Evolutionary conservation across 2,797 vertebrate genomes (phyloP).

Genomic region (Denticeps clupeoides): DNA sequence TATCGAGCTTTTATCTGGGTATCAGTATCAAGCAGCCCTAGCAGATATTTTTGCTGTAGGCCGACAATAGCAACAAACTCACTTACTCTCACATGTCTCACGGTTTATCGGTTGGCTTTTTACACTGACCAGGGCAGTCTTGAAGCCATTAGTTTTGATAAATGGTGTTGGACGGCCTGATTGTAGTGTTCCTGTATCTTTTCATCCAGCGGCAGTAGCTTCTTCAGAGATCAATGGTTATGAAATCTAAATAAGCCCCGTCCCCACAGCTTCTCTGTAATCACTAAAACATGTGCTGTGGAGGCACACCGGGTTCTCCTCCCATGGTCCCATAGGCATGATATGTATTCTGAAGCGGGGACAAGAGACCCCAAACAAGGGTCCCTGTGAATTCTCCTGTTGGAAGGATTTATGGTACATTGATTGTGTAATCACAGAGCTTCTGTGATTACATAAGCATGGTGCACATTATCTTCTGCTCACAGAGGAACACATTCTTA

Average conservation of each 20-base stretch:
- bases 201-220: conserved; percentile 39
- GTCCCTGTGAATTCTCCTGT: conserved; percentile 7
- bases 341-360: conserved; percentile 29
- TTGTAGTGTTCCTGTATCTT: conserved; percentile 30
- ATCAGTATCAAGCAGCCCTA: too few species aligned
- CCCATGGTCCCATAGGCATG: conserved; percentile 26
- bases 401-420: not conserved
- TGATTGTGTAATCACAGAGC: conserved; percentile 1
- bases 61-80: too few species aligned
- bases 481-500: too few species aligned
- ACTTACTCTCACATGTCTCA: too few species aligned
- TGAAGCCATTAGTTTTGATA: conserved; percentile 39
- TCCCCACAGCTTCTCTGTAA: conserved; percentile 40
- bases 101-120: too few species aligned
- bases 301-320: conserved; percentile 16
- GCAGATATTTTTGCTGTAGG: too few species aligned
- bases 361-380: conserved; percentile 15
- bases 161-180: conserved; percentile 29
- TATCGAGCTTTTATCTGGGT: too few species aligned
- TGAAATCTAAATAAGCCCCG: conserved; percentile 36
- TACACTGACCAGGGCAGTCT: conserved; percentile 18
- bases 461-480: too few species aligned
- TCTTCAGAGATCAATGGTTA: conserved; percentile 35
- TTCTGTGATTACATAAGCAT: not conserved
- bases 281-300: conserved; percentile 49